A percentile compares a stretch with the other conserved stretches of the same genome.
phyloP scores from a whole-genome alignment of 37 sponge, comb jelly and placozoan genomes.

The Chondrosia reniformis region DNA sequence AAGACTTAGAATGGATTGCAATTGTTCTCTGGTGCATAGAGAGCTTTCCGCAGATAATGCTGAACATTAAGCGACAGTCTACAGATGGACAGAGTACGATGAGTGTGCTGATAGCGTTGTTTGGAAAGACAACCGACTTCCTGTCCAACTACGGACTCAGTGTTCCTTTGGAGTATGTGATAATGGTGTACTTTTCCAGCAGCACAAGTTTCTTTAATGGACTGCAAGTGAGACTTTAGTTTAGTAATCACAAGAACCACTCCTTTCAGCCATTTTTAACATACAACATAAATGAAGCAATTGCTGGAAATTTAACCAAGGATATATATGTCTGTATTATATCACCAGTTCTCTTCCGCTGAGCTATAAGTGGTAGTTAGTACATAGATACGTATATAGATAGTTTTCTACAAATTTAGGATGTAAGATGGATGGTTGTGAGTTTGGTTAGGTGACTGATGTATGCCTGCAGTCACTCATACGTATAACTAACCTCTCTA shows the following conservation, averaged over 20 bases:
- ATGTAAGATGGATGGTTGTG: not conserved
- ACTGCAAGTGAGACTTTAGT: constrained; percentile 23
- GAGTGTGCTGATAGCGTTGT: constrained; percentile 30
- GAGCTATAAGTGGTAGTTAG: not conserved
- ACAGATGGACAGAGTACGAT: constrained; percentile 38
- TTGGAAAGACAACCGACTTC: constrained; percentile 49
- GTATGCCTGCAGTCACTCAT: too few species aligned
- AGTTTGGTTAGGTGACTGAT: too few species aligned
- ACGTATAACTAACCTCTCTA: too few species aligned
- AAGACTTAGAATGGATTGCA: constrained; percentile 38
- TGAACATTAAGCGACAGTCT: constrained; percentile 26
- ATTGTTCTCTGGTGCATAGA: constrained; percentile 46
- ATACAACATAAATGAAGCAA: too few species aligned
- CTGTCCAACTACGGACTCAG: constrained; percentile 30
- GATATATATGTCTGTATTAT: not conserved
- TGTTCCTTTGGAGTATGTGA: constrained; percentile 36
- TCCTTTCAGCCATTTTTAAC: too few species aligned
- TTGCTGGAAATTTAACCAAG: not conserved
- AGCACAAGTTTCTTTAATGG: constrained; percentile 29
- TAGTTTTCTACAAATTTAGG: not conserved
- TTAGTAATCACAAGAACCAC: not conserved
- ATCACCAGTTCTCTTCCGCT: not conserved
- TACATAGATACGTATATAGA: not conserved
- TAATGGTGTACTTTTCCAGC: constrained; percentile 53
- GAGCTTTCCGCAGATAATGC: constrained; percentile 42